Conservation (phyloP, 2,113 vertebrate genomes). For the Archilochus colubris region DNA sequence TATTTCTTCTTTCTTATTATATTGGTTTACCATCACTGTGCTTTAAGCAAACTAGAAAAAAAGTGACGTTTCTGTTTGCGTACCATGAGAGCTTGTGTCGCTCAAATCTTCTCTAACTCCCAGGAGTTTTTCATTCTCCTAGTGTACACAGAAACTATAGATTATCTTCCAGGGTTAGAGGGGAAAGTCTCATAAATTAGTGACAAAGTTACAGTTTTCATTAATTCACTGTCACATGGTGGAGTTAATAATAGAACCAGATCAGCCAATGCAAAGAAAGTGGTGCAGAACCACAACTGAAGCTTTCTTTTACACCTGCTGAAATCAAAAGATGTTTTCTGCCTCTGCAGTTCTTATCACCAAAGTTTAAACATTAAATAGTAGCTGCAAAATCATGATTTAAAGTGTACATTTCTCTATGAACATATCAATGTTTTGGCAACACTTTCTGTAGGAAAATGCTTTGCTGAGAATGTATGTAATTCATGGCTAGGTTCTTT, state of each 20-base stretch:
- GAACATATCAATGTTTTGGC: background rate
- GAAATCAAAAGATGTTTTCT: constrained; percentile 41
- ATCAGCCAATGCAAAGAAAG: background rate
- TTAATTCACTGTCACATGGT: background rate
- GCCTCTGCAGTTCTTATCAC: constrained; percentile 29
- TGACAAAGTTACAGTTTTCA: background rate
- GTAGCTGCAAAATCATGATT: background rate
- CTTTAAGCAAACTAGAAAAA: background rate
- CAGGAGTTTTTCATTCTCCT: background rate
- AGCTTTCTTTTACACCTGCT: background rate
- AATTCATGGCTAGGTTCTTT: background rate
- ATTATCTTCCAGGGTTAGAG: background rate
- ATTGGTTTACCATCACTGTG: background rate
- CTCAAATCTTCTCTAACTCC: background rate
- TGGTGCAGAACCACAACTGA: background rate
- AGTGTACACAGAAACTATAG: background rate
- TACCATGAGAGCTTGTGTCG: background rate
- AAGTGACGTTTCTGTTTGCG: background rate
- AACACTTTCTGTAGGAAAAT: background rate
- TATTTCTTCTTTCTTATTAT: no score
- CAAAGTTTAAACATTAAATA: background rate
- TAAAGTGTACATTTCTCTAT: background rate
- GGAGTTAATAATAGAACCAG: background rate
- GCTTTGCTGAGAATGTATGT: background rate
- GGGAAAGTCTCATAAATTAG: background rate